phyloP scores from a whole-genome alignment of 2,113 vertebrate species.

The Boulengeromyrus knoepffleri region DNA sequence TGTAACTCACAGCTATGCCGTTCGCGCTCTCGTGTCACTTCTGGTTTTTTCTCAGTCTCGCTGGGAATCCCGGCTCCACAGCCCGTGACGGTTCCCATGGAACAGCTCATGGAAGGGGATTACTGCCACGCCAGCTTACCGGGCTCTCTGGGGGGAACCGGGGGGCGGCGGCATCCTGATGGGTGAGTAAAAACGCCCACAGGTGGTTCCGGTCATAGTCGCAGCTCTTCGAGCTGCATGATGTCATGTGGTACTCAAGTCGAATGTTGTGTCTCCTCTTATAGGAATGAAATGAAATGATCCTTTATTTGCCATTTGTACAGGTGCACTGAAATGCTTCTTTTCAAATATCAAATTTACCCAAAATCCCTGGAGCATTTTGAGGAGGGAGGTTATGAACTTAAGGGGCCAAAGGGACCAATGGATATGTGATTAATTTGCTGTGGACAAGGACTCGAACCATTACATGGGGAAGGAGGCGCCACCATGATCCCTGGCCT shows the following conservation, averaged over 20 bases:
- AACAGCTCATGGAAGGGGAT: not conserved
- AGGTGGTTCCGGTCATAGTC: not conserved
- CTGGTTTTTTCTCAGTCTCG: not conserved
- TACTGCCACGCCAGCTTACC: not conserved
- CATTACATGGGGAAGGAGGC: not conserved
- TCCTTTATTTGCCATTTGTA: not conserved
- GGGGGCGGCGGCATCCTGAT: not conserved
- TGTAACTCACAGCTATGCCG: not conserved
- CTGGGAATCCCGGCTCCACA: not conserved
- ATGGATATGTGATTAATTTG: not conserved
- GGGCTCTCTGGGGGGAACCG: not conserved
- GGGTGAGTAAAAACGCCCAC: not conserved
- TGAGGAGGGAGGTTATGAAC: not conserved
- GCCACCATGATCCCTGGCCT: not conserved
- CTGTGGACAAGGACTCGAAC: not conserved
- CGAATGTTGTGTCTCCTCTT: not conserved
- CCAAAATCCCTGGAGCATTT: not conserved
- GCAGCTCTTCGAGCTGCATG: not conserved
- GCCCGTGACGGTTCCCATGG: not conserved
- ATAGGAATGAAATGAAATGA: not conserved
- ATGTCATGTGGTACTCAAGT: not conserved
- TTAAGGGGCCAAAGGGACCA: not conserved
- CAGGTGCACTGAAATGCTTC: not conserved
- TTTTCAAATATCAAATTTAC: not conserved
- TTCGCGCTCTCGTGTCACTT: not conserved